Base-by-base conservation (phyloP, 2,113 vertebrate species). In the Heterotis niloticus region DNA sequence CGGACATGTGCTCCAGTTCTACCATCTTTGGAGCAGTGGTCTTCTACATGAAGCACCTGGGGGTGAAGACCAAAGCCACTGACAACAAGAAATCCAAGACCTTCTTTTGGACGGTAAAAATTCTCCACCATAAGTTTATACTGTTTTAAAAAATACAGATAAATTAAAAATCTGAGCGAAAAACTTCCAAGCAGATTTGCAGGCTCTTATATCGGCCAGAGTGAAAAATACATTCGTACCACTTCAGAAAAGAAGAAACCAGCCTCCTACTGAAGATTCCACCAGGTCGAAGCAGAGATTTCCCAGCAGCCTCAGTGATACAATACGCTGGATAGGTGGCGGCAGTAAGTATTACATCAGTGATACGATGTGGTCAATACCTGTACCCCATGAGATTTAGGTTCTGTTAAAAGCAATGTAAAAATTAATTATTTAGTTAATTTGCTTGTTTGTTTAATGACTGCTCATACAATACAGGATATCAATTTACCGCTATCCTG, bases 41-140 rank as follows among this genome's bases (percentile, higher is more conserved):
- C 76, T 86, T 88, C 24, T 96, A 94, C 83, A 96, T 97, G 95
- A 96, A 96, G 83, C 91, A 95, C 73, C 91, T 97, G 0, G 95
- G 94, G 23, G 94, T 97, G 20, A 94, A 95, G 87, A 93, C 90
- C 82, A 94, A 91, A 85, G 83, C 88, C 0, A 88, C 90, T 1
- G 95, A 96, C 88, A 93, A 88, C 85, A 96, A 96, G 87, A 97
- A 97, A 85, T 91, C 93, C 0, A 94, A 90, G 83, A 90, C 93
- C 64, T 94, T 94, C 89, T 95, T 96, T 88, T 91, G 92, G 80
- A 96, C 93, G 67, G 62, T 68, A 4, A 20, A 14, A 44, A 73
- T 26, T 12, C 18, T 73, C 23, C 5, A 13, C 14, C 16, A 44
- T 44, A 10, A 20, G 16, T n/a, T 23, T 4, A 62, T 20, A 62